Conservation (phyloP, 2,797 vertebrate species). For the Pagetopsis macropterus region DNA sequence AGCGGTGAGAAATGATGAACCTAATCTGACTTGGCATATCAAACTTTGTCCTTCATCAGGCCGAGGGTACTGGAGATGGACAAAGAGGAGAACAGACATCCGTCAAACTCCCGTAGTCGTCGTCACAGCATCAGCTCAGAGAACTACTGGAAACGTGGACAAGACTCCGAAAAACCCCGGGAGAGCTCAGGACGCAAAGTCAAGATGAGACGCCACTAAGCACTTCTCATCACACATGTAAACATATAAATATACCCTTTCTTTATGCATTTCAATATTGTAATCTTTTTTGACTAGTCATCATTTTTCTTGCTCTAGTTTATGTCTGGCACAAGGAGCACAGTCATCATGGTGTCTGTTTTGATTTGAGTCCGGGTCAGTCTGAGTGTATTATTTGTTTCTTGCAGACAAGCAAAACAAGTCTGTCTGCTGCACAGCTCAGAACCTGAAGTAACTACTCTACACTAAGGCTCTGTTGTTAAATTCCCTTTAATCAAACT, state of each 20-base stretch:
- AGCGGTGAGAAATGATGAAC: not conserved
- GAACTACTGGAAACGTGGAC: conserved; percentile 92
- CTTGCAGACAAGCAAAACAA: conserved; percentile 37
- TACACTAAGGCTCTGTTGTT: conserved; percentile 47
- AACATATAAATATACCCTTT: conserved; percentile 43
- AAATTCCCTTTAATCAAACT: conserved; percentile 53
- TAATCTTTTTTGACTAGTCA: conserved; percentile 46
- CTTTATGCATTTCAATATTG: conserved; percentile 56
- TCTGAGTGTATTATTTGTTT: conserved; percentile 60
- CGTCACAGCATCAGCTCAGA: conserved; percentile 89
- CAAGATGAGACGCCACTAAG: conserved; percentile 97
- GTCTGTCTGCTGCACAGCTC: conserved; percentile 49
- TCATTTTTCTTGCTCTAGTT: conserved; percentile 43
- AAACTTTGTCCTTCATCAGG: conserved; percentile 71
- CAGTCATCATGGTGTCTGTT: conserved; percentile 44
- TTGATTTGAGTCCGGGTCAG: conserved; percentile 53
- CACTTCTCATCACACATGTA: conserved; percentile 25
- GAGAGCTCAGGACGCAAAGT: conserved; percentile 90
- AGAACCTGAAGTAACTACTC: conserved; percentile 41
- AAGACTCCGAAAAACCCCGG: conserved; percentile 85
- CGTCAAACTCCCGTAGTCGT: conserved; percentile 78
- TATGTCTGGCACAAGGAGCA: conserved; percentile 48
- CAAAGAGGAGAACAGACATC: conserved; percentile 96
- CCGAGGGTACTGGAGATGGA: conserved; percentile 98
- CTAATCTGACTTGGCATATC: conserved; percentile 4